Evolutionary conservation across 2,113 vertebrate species (phyloP).

Genomic region (Lepidothrix coronata): DNA sequence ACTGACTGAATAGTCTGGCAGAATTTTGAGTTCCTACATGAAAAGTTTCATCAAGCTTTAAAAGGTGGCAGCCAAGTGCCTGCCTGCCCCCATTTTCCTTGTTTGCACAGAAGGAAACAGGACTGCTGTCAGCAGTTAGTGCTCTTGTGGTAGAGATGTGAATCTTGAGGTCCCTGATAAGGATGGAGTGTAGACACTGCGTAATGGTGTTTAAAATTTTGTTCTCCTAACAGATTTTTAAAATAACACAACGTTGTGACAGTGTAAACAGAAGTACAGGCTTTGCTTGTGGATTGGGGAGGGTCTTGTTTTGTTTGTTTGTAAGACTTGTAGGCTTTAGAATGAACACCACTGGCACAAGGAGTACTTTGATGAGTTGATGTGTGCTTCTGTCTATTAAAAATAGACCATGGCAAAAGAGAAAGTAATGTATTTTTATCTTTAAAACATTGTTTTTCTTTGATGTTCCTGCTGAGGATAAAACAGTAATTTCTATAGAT

Average conservation of each 20-base stretch:
- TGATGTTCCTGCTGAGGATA: neutral
- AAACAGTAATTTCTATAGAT: neutral
- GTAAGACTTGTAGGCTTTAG: neutral
- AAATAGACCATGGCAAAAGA: neutral
- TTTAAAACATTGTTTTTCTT: neutral
- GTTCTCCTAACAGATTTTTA: neutral
- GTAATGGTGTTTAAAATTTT: neutral
- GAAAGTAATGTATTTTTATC: neutral
- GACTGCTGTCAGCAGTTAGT: neutral
- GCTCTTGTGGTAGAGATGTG: neutral
- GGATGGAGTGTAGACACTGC: neutral
- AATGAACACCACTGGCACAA: neutral
- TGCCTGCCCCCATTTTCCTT: neutral
- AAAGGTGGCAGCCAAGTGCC: neutral
- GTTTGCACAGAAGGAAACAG: neutral
- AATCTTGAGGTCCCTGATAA: neutral
- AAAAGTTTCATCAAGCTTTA: neutral
- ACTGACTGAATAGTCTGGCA: neutral
- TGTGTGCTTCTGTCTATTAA: neutral
- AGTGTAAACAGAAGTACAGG: neutral
- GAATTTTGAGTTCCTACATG: neutral
- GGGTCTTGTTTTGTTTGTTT: neutral
- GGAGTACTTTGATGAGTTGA: neutral
- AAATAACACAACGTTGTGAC: neutral
- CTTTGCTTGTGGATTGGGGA: neutral